These are phyloP conservation scores for Synaphobranchus kaupii DNA, from an alignment of 2,797 vertebrate species.

Conservation along the genomic window DNA sequence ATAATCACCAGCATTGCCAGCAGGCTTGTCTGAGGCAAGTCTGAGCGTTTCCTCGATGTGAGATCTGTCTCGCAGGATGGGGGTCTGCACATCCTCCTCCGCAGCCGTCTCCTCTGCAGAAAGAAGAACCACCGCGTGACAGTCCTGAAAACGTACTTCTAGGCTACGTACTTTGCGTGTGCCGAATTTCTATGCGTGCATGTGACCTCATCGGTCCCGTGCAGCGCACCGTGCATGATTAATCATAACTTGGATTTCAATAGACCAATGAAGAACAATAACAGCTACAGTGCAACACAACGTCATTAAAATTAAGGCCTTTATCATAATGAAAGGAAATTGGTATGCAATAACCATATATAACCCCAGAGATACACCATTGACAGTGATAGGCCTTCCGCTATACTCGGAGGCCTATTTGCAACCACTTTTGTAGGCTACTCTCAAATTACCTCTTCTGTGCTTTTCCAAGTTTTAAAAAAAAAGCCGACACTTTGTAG, in stretches of 20 bases:
- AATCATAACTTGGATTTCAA: background rate
- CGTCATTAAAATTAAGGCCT: background rate
- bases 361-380: background rate
- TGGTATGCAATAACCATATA: background rate
- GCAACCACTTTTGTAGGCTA: no score
- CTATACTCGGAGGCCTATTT: no score
- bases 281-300: background rate
- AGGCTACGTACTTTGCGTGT: background rate
- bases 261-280: background rate
- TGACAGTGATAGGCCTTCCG: no score
- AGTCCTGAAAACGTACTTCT: background rate
- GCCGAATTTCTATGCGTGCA: background rate
- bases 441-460: no score
- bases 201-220: background rate
- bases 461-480: no score
- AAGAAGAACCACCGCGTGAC: slow-evolving; percentile 33
- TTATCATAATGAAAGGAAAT: background rate
- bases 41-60: slow-evolving; percentile 94
- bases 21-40: slow-evolving; percentile 83
- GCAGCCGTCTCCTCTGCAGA: slow-evolving; percentile 71
- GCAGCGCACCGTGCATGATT: background rate
- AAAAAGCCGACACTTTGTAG: no score
- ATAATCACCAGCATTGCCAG: slow-evolving; percentile 83
- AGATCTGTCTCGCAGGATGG: slow-evolving; percentile 83
- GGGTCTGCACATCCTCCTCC: slow-evolving; percentile 68